Conservation (phyloP, 2,888 invertebrate species). For the Lissocephala sabroskyi region DNA sequence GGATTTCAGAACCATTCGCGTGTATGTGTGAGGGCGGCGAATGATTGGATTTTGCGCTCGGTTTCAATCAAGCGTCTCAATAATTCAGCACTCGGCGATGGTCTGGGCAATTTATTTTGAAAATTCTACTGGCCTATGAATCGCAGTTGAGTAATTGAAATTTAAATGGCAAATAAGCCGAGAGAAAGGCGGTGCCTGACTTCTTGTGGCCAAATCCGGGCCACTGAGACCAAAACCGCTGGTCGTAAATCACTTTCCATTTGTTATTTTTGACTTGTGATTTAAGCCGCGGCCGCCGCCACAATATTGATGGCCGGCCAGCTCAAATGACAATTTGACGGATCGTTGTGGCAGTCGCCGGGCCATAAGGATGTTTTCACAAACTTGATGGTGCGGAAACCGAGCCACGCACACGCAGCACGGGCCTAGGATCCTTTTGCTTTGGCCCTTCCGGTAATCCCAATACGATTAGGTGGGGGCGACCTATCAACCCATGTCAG, state of each 20-base stretch:
- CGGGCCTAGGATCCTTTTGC: too few relatives aligned
- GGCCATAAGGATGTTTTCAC: too few relatives aligned
- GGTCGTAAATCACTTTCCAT: constrained; percentile 25
- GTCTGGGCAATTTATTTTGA: constrained; percentile 15
- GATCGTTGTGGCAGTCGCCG: constrained; percentile 21
- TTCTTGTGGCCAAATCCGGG: background rate
- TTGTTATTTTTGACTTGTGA: constrained; percentile 5
- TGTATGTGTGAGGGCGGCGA: constrained; percentile 10
- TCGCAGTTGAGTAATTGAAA: constrained; percentile 44
- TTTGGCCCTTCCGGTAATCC: too few relatives aligned
- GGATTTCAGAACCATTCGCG: too few relatives aligned
- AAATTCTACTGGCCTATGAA: constrained; percentile 4
- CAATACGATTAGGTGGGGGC: too few relatives aligned
- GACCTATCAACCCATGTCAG: too few relatives aligned
- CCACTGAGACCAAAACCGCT: background rate
- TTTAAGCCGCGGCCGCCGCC: background rate
- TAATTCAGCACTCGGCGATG: constrained; percentile 39
- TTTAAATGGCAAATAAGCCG: constrained; percentile 50
- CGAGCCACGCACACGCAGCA: too few relatives aligned
- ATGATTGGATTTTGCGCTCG: constrained; percentile 43
- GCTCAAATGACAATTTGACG: constrained; percentile 24
- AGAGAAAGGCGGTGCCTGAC: background rate
- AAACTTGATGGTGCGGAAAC: too few relatives aligned
- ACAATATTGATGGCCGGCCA: background rate
- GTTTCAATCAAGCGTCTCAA: constrained; percentile 51